Evolutionary conservation across 2,888 invertebrate genomes (phyloP), one percentile per base, ranked within the genome.

Genomic region (Cremastinae sp.): DNA sequence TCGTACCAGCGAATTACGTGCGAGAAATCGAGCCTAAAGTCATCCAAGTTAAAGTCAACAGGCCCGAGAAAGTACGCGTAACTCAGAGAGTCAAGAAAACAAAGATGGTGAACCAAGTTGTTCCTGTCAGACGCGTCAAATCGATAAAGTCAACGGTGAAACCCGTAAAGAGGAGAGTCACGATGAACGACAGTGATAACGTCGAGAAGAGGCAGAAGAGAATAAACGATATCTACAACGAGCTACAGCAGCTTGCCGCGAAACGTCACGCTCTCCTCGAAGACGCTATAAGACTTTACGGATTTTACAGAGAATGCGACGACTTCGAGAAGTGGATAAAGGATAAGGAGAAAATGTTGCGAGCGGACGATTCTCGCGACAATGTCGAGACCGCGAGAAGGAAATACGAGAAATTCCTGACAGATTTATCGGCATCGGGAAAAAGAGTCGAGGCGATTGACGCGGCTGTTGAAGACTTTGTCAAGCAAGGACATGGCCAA

Each of bases 321-420:
- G 98, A 98, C 90, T 98, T 99, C 88, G 98, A 98, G 90, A 94
- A 94, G 83, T 99, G 99, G 98, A 97, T 98, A 90, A 95, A 95
- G 84, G 98, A 98, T 80, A 98, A 98, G 90, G 98, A 98, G 88
- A 94, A 95, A 85, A 93, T 98, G 91, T 91, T 98, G 66, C 91
- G 95, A 51, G 92, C 95, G 2, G 96, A 96, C 59, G 97, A 98
- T 78, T 93, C 94, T 0, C 93, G 94, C 10, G 97, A 98, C 79
- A 96, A 95, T 83, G 97, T 98, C 9, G 97, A 97, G 82, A 96
- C 95, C 47, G 97, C 97, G 28, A 96, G 96, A 90, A 93, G 97
- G 86, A 98, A 98, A 90, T 98, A 98, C 89, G 98, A 98, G 94
- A 97, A 97, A 91, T 96, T 99, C 90, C 93, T 98, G 28, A 98